Percentiles rank a stretch among this genome's conserved stretches.
phyloP scores from a whole-genome alignment of 2,888 invertebrate species.

The Cryptocheilus praepositus region DNA sequence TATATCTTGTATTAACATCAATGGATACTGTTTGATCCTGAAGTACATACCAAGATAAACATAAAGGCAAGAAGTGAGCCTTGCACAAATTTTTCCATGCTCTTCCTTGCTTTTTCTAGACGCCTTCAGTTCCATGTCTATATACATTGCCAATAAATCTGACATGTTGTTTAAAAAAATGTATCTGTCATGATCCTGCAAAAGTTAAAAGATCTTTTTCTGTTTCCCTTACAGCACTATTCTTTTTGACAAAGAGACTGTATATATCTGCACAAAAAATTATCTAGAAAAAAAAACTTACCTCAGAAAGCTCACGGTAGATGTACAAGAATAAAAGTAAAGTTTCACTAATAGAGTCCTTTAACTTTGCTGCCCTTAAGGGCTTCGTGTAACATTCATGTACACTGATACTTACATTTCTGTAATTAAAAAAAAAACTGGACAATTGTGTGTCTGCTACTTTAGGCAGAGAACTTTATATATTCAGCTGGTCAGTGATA shows the following conservation, averaged over 20 bases:
- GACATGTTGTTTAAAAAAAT: conserved; percentile 73
- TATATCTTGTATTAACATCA: neutral
- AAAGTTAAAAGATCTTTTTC: conserved; percentile 13
- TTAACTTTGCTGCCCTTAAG: conserved; percentile 70
- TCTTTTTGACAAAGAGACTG: too few relatives aligned
- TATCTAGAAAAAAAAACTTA: conserved; percentile 44
- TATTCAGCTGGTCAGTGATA: too few relatives aligned
- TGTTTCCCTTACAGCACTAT: too few relatives aligned
- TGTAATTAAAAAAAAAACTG: conserved; percentile 61
- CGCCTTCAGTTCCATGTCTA: conserved; percentile 74
- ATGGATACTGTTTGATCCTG: neutral
- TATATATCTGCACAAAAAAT: conserved; percentile 6
- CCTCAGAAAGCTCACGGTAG: conserved; percentile 71
- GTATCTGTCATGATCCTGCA: conserved; percentile 68
- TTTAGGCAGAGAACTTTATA: too few relatives aligned
- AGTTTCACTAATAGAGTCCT: conserved; percentile 70
- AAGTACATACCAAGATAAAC: conserved; percentile 66
- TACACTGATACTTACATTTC: conserved; percentile 70
- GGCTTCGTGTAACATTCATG: conserved; percentile 71
- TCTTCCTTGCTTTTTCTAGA: conserved; percentile 66
- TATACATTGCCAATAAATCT: conserved; percentile 73
- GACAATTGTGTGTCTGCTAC: too few relatives aligned
- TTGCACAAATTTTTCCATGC: conserved; percentile 64
- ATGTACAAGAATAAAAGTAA: conserved; percentile 72
- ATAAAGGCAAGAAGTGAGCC: conserved; percentile 65